These are phyloP conservation scores for Drosophila limbata DNA, from an alignment of 2,888 invertebrate genomes.

Conservation along the genomic window DNA sequence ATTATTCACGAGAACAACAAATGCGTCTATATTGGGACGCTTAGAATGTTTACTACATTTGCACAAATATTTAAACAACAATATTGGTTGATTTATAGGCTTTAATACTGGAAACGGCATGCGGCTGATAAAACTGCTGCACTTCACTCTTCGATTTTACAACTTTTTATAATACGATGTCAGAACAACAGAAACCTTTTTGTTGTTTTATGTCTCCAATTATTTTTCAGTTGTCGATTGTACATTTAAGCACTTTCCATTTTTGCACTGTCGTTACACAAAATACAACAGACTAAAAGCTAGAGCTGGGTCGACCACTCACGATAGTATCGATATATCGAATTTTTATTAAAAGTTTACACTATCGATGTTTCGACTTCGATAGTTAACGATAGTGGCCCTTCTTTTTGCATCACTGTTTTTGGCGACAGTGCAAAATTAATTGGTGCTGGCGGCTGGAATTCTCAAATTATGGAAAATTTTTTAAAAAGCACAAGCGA, in stretches of 20 bases:
- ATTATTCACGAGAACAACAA: slow-evolving; percentile 26
- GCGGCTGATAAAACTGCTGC: slow-evolving; percentile 9
- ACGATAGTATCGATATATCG: no score
- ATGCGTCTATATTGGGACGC: background rate
- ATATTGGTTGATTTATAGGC: background rate
- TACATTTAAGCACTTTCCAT: slow-evolving; percentile 28
- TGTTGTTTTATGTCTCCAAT: background rate
- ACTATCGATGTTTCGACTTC: no score
- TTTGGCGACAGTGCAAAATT: no score
- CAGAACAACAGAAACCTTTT: slow-evolving; percentile 22
- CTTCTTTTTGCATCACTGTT: no score
- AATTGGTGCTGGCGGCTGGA: no score
- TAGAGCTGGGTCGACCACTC: no score
- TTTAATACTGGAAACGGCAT: background rate
- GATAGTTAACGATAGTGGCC: no score
- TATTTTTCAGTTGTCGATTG: slow-evolving; percentile 6
- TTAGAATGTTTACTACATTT: background rate
- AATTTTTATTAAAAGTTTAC: no score
- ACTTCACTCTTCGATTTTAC: slow-evolving; percentile 4
- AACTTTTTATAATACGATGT: slow-evolving; percentile 4
- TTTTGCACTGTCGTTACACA: slow-evolving; percentile 31
- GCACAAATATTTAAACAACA: background rate
- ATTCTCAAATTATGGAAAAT: no score
- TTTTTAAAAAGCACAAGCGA: no score
- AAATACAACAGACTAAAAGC: slow-evolving; percentile 38